These are phyloP conservation scores for Agelas oroides DNA, from an alignment of 37 sponge, comb jelly and placozoan genomes.

Conservation along the genomic window DNA sequence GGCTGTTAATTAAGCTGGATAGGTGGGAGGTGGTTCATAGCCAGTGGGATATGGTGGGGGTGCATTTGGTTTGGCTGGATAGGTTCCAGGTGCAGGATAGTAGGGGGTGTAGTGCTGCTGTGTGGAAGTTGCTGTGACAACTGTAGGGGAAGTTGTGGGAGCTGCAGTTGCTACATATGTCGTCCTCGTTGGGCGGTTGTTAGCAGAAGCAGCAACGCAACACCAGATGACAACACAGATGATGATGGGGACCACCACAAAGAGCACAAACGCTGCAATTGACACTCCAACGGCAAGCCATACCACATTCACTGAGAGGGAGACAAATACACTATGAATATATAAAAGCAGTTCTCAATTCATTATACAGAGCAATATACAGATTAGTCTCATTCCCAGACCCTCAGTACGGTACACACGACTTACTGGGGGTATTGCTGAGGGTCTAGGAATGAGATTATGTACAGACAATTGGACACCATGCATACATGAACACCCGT, in stretches of 20 bases:
- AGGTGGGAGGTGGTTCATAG: background rate
- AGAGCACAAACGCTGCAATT: background rate
- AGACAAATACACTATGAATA: too few species aligned
- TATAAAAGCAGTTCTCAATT: too few species aligned
- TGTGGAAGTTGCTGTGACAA: background rate
- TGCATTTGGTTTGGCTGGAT: background rate
- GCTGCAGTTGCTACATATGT: background rate
- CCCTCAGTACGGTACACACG: too few species aligned
- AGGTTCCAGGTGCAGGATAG: background rate
- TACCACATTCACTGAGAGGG: background rate
- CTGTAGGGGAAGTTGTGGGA: background rate
- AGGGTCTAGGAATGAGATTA: too few species aligned
- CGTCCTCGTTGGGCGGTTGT: background rate
- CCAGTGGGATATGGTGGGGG: background rate
- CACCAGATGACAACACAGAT: slow-evolving; percentile 4
- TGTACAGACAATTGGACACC: too few species aligned
- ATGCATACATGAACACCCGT: too few species aligned
- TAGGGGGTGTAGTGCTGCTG: background rate
- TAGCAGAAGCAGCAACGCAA: background rate
- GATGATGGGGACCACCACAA: background rate
- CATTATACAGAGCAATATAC: too few species aligned
- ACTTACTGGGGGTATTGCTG: too few species aligned
- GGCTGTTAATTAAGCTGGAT: background rate
- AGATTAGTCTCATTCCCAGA: too few species aligned
- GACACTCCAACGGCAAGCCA: background rate